Conservation (phyloP, 92 coral and sea anemone genomes). For the Montipora capitata region DNA sequence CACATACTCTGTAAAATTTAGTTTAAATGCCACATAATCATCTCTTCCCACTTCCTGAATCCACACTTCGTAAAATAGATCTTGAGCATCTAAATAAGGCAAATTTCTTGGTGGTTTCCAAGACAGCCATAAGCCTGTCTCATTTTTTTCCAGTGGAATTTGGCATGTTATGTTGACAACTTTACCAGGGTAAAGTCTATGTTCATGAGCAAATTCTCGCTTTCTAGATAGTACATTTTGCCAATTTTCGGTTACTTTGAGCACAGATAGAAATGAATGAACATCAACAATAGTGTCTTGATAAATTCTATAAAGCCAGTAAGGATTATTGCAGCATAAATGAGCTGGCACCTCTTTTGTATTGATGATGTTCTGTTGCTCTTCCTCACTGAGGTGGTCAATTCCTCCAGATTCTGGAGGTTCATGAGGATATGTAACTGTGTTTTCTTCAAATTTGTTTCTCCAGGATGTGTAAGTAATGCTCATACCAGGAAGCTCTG, state of each 20-base stretch:
- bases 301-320: slow-evolving; percentile 96
- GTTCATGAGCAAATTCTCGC: not conserved
- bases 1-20: slow-evolving; percentile 79
- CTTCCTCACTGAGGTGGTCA: slow-evolving; percentile 77
- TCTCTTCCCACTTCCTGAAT: slow-evolving; percentile 77
- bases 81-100: slow-evolving; percentile 40
- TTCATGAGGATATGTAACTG: slow-evolving; percentile 90
- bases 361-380: slow-evolving; percentile 67
- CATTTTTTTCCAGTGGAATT: slow-evolving; percentile 14
- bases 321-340: slow-evolving; percentile 90
- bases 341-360: slow-evolving; percentile 85
- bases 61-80: slow-evolving; percentile 92
- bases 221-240: slow-evolving; percentile 25
- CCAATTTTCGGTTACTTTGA: slow-evolving; percentile 49
- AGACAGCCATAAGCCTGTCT: slow-evolving; percentile 76
- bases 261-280: slow-evolving; percentile 70
- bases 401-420: slow-evolving; percentile 95
- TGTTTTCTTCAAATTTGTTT: slow-evolving; percentile 83
- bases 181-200: slow-evolving; percentile 78
- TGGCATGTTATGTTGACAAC: slow-evolving; percentile 84
- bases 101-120: slow-evolving; percentile 90
- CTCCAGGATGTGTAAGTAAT: slow-evolving; percentile 86
- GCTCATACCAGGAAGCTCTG: slow-evolving; percentile 82
- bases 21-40: slow-evolving; percentile 83
- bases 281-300: slow-evolving; percentile 95